Base-by-base conservation (phyloP, 2,113 vertebrate species). In the Balaenoptera acutorostrata region DNA sequence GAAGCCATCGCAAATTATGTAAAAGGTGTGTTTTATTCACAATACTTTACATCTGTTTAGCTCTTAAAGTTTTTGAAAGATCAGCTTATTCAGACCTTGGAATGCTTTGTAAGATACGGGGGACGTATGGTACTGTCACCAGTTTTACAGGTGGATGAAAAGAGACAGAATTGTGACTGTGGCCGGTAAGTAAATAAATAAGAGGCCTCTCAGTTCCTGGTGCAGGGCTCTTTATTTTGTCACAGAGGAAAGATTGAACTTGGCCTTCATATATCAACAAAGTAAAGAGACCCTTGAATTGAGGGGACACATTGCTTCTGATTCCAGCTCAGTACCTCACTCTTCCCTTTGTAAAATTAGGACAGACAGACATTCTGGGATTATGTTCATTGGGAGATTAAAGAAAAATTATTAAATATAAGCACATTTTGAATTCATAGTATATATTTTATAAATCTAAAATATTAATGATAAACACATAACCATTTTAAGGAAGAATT, bases 1-100 rank as follows among this genome's bases (percentile, higher is more conserved):
- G 99, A 99, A 98, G 99, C 99, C 88, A 97, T 99, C 81, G 99
- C 99, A 44, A 98, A 97, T 21, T 99, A 99, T 14, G 99, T 99
- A 66, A 99, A 99, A 99, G 99, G 99, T 99, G 98, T 61, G 92
- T 95, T 93, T 90, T 86, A 20, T 36, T 68, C 44, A 59, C 80
- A 20, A 87, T 85, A 18, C 0, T 64, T 96, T 55, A 20, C 0
- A 8, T 92, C 31, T 97, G 55, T 75, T 92, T 57, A 59, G 61
- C 66, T 52, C 29, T 72, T 6, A 0, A 0, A 88, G 29, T 75
- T 81, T 95, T 94, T n/a, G 75, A 59, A 88, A 72, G 63, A 84
- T 29, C 27, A 72, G 17, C 23, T 72, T 46, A 63, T 33, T 85
- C 4, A 33, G 69, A 71, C 49, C 46, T 39, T 55, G 44, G 5